Conservation (phyloP, 1,140 invertebrate genomes). For the Tribolium castaneum region DNA sequence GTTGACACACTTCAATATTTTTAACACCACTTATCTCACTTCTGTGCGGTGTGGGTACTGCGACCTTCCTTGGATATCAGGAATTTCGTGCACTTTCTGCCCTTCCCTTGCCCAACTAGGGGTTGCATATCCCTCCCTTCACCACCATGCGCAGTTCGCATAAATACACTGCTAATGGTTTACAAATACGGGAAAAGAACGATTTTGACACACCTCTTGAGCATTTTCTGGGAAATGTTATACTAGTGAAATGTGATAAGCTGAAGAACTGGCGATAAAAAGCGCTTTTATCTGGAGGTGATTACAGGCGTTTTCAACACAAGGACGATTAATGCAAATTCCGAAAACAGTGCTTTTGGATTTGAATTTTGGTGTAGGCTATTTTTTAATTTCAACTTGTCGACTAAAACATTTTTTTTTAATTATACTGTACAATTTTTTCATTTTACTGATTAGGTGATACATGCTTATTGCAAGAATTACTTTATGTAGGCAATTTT, state of each 20-base stretch:
- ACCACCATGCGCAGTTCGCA: slow-evolving; percentile 26
- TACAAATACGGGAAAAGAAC: not conserved
- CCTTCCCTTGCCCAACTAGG: slow-evolving; percentile 55
- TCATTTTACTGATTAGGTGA: no score
- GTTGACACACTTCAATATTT: slow-evolving; percentile 2
- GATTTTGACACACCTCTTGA: not conserved
- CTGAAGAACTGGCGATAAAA: not conserved
- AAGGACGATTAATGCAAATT: not conserved
- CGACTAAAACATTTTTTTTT: no score
- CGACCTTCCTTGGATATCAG: slow-evolving; percentile 5
- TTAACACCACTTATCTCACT: slow-evolving; percentile 29
- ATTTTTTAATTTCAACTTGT: no score
- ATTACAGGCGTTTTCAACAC: not conserved
- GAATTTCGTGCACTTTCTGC: slow-evolving; percentile 46
- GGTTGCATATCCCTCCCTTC: slow-evolving; percentile 51
- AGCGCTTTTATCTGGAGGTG: not conserved
- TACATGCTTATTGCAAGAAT: no score
- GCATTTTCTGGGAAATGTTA: not conserved
- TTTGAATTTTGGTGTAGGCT: no score
- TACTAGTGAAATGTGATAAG: not conserved
- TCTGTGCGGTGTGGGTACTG: not conserved
- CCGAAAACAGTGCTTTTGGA: no score
- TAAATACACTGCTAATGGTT: slow-evolving; percentile 4
- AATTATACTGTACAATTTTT: no score
- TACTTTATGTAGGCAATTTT: no score